A percentile compares a stretch with the other conserved stretches of the same genome.
These are phyloP conservation scores for Mustela nigripes DNA, from an alignment of 2,113 vertebrate species.

Conservation along the genomic window DNA sequence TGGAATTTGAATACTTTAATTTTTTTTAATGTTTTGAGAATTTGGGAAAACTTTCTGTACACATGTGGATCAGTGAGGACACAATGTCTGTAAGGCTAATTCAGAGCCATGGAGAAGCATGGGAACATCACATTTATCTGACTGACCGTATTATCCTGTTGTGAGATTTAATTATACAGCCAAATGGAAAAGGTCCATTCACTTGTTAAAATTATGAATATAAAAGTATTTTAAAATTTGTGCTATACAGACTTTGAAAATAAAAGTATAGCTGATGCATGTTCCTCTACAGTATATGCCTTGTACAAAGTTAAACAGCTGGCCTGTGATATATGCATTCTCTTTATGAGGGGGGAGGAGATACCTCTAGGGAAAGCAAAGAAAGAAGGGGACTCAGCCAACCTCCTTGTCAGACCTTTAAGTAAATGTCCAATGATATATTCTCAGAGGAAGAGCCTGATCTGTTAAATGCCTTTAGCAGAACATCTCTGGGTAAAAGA, in stretches of 20 bases:
- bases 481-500: not conserved
- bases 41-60: not conserved
- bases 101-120: not conserved
- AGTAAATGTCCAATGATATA: not conserved
- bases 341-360: not conserved
- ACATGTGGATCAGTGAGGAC: not conserved
- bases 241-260: not conserved
- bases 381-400: not conserved
- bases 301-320: not conserved
- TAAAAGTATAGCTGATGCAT: not conserved
- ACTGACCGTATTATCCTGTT: not conserved
- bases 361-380: not conserved
- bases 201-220: not conserved
- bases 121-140: not conserved
- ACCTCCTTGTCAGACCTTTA: not conserved
- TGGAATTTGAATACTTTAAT: not conserved
- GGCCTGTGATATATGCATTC: not conserved
- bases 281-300: not conserved
- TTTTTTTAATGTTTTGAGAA: not conserved
- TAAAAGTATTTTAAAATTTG: not conserved
- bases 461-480: not conserved
- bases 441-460: not conserved
- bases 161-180: not conserved
- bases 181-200: not conserved
- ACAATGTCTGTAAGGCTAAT: not conserved